Conservation (phyloP, 2,888 invertebrate genomes). For the Panopea generosa region DNA sequence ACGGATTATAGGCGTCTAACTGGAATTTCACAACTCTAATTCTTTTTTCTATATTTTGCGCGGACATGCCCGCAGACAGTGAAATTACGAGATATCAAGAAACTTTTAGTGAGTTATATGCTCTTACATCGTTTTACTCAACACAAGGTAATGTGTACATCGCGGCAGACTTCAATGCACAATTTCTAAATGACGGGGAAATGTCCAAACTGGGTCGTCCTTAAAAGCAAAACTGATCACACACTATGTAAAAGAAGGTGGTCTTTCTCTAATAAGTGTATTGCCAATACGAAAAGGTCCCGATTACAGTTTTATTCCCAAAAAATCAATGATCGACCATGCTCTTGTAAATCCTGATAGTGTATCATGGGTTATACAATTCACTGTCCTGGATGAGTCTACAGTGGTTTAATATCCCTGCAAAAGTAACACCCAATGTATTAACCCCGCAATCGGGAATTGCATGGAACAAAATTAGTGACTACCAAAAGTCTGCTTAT, state of each 20-base stretch:
- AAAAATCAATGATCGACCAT: neutral
- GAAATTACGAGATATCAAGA: neutral
- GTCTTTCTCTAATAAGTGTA: neutral
- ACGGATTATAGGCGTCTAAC: too few relatives aligned
- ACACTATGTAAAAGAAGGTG: too few relatives aligned
- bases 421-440: too few relatives aligned
- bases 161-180: neutral
- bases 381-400: neutral
- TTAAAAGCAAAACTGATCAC: neutral
- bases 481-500: too few relatives aligned
- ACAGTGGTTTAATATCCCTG: neutral
- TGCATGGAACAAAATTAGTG: too few relatives aligned
- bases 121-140: neutral
- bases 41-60: too few relatives aligned
- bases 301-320: neutral
- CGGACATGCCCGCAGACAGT: neutral
- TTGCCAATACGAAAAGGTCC: too few relatives aligned
- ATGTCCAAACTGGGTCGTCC: neutral
- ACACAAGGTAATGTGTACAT: neutral
- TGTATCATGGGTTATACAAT: neutral
- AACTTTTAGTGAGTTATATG: neutral
- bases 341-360: neutral
- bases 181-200: neutral
- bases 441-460: too few relatives aligned
- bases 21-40: too few relatives aligned